A percentile compares a stretch with the other conserved stretches of the same genome.
Evolutionary conservation across 2,113 vertebrate species (phyloP).

Genomic region (Cathartes aura): DNA sequence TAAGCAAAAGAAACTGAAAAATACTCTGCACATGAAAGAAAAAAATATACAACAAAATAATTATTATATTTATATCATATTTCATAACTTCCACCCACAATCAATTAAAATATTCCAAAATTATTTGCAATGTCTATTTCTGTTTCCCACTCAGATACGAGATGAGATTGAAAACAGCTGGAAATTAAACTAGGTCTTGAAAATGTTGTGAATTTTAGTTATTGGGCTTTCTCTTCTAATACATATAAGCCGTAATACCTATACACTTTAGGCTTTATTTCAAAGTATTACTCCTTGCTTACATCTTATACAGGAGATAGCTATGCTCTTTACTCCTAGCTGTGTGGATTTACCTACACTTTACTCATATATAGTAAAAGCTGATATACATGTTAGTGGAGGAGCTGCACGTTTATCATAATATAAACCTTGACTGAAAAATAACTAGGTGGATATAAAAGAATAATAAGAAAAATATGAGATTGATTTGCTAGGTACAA

Average conservation of each 20-base stretch:
- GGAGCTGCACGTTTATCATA: neutral
- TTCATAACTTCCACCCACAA: neutral
- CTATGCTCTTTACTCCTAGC: neutral
- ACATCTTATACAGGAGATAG: neutral
- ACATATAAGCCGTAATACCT: neutral
- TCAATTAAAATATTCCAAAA: neutral
- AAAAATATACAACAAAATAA: neutral
- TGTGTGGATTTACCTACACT: neutral
- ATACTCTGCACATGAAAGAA: neutral
- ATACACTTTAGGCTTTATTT: neutral
- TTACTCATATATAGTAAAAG: neutral
- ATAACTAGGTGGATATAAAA: neutral
- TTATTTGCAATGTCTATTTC: neutral
- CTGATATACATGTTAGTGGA: neutral
- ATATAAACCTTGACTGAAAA: neutral
- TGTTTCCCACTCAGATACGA: neutral
- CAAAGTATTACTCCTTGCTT: neutral
- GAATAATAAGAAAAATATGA: neutral
- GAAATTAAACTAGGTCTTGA: neutral
- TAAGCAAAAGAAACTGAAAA: neutral
- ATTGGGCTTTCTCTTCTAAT: neutral
- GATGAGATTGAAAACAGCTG: neutral
- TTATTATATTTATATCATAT: neutral
- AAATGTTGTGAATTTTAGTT: neutral
- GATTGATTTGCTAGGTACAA: neutral